Base-by-base conservation (phyloP, 2,888 invertebrate genomes). In the Synanthedon vespiformis region DNA sequence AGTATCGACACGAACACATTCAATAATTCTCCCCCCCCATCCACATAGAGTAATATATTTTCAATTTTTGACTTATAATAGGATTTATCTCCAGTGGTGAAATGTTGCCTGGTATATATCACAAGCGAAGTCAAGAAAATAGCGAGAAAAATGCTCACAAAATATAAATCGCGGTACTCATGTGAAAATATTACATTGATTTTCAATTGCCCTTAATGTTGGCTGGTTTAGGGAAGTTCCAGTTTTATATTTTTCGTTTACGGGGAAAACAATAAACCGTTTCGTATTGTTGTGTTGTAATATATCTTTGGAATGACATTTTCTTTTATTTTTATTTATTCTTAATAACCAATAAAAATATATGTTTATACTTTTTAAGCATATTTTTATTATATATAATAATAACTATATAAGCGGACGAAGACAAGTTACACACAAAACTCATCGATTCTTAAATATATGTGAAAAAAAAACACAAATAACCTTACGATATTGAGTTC, bases 51-150 rank as follows among this genome's bases (percentile, higher is more conserved):
- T 80, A 78, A 85, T 85, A 83, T 81, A 83, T 84, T 81, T 84
- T 82, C 82, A 83, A 86, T 84, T 84, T 86, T 78, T 80, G 72
- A 72, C 74, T 74, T 71, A 74, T 70, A 72, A 67, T 69, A 62
- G 72, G 74, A 82, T 82, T 83, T 81, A 80, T 80, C n/a, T 22
- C 51, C 57, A 54, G 56, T 55, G 56, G 52, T 55, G 55, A 56
- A 59, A 58, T 58, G 61, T 54, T 52, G 52, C 54, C 56, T 56
- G 55, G 55, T 55, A 58, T 57, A 56, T 54, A 54, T 59, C 56
- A 56, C 53, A 51, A 40, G 44, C 48, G 51, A 49, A 40, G 53
- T 12, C 49, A 53, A 56, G 54, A 52, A 53, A 55, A 58, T 54
- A 54, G 55, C 51, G 53, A 16, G n/a, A 49, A 52, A 22, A 56